Evolutionary conservation across 2,113 vertebrate genomes (phyloP), one percentile per base, ranked within the genome.

Genomic region (Amia ocellicauda): DNA sequence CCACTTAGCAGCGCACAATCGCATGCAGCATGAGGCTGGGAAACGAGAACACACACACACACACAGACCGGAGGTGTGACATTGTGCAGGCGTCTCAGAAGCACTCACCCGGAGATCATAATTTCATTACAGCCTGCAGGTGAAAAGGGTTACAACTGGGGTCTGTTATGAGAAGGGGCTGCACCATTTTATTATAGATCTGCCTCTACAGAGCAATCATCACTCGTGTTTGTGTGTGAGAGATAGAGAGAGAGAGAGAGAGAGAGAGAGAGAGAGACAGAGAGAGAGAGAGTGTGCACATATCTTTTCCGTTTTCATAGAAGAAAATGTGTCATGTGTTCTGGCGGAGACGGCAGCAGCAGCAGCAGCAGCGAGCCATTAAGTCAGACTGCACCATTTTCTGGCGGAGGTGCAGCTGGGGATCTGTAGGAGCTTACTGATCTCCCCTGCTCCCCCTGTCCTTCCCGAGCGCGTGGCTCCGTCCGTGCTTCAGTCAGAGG

Each of bases 311-410:
- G 64, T 65, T 56, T 52, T 8, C 9, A 57, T 61, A 23, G n/a
- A 0, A 41, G 51, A 41, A 16, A 64, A 68, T 58, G 60, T 47
- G 58, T 63, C 73, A 68, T 64, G 69, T 63, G 81, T 80, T 81
- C 31, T 58, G 69, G 74, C 77, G 7, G 60, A 63, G 80, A 26
- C 72, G 7, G 69, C 69, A 43, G 66, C 68, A 58, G 58, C 67
- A 54, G 65, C 73, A 60, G 64, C 75, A 64, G 77, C 80, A 65
- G 74, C 77, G 43, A 85, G 80, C 73, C 83, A 73, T 63, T 76
- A 75, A 84, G 78, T 72, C 78, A 87, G 88, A 88, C 86, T 91
- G 89, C 89, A 91, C 87, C 90, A 91, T 91, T 91, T 58, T 58
- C 3, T 19, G 17, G 24, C 24, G 22, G 45, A 50, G 43, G 47